A percentile compares a stretch with the other conserved stretches of the same genome.
Evolutionary conservation across 1,140 invertebrate genomes (phyloP).

Genomic region (Triops cancriformis): DNA sequence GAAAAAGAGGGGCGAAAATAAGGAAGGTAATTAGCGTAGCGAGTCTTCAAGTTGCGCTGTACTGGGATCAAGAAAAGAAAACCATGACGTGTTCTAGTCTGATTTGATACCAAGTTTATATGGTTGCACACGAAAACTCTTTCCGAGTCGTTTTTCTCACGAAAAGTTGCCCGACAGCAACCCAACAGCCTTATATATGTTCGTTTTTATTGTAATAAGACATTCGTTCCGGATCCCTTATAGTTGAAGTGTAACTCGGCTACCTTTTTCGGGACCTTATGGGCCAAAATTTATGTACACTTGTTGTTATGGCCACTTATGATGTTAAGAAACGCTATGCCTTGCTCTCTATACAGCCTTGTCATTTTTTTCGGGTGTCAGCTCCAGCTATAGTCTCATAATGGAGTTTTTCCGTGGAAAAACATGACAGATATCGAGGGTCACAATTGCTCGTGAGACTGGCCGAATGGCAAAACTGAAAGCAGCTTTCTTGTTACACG

Average conservation of each 20-base stretch:
- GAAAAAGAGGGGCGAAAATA: neutral
- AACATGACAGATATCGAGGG: too few relatives aligned
- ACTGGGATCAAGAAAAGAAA: neutral
- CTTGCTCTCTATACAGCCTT: neutral
- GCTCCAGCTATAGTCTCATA: neutral
- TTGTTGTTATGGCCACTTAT: slow-evolving; percentile 10
- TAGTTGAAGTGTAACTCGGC: neutral
- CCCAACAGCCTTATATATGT: neutral
- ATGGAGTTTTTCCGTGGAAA: neutral
- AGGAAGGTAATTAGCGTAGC: slow-evolving; percentile 10
- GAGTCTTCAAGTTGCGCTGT: neutral
- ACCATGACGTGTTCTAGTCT: slow-evolving; percentile 3
- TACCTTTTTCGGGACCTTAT: neutral
- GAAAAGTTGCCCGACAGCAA: slow-evolving; percentile 2
- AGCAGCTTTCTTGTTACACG: too few relatives aligned
- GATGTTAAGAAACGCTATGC: slow-evolving; percentile 1
- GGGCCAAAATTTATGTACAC: neutral
- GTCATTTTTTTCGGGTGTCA: neutral
- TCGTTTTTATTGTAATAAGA: slow-evolving; percentile 1
- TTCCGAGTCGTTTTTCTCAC: slow-evolving; percentile 9
- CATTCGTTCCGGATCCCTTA: slow-evolving; percentile 8
- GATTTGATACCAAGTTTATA: slow-evolving; percentile 10
- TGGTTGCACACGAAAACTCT: slow-evolving; percentile 8
- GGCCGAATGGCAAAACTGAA: too few relatives aligned
- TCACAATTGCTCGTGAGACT: too few relatives aligned